phyloP scores from a whole-genome alignment of 2,797 vertebrate genomes.

The Myripristis jacobus region DNA sequence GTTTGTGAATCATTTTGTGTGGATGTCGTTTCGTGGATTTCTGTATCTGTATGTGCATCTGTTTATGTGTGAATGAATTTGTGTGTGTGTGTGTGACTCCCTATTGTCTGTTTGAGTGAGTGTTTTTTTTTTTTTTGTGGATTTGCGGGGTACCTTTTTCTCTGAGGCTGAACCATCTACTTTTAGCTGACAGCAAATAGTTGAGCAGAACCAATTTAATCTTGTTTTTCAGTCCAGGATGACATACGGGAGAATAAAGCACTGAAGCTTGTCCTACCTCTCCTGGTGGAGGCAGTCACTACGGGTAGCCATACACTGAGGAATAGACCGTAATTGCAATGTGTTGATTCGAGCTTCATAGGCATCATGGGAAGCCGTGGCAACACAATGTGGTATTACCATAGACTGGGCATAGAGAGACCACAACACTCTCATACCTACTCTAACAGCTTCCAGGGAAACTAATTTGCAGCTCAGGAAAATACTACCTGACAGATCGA shows the following conservation, averaged over 20 bases:
- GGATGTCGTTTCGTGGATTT: conserved; percentile 15
- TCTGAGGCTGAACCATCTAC: conserved; percentile 73
- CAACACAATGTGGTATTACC: conserved; percentile 65
- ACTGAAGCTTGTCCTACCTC: conserved; percentile 73
- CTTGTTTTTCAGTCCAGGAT: conserved; percentile 76
- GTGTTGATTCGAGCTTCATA: conserved; percentile 78
- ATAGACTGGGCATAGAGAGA: conserved; percentile 47
- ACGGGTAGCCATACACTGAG: conserved; percentile 59
- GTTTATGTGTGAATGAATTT: conserved; percentile 25
- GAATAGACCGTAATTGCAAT: conserved; percentile 77
- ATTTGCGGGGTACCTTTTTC: conserved; percentile 65
- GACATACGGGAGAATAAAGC: conserved; percentile 76
- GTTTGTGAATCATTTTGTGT: conserved; percentile 14
- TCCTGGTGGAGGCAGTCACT: conserved; percentile 68
- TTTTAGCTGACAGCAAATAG: conserved; percentile 80
- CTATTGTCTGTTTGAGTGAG: conserved; percentile 55
- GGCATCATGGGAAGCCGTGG: conserved; percentile 66
- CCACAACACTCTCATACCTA: conserved; percentile 47
- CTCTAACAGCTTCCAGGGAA: conserved; percentile 69
- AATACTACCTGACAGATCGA: conserved; percentile 80
- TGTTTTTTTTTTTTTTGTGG: conserved; percentile 55
- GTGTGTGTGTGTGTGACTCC: conserved; percentile 17
- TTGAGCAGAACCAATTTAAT: conserved; percentile 82
- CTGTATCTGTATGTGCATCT: conserved; percentile 43
- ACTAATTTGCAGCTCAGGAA: conserved; percentile 77